A percentile compares a stretch with the other conserved stretches of the same genome.
These are phyloP conservation scores for Bombus affinis DNA, from an alignment of 1,140 invertebrate genomes.

Conservation along the genomic window DNA sequence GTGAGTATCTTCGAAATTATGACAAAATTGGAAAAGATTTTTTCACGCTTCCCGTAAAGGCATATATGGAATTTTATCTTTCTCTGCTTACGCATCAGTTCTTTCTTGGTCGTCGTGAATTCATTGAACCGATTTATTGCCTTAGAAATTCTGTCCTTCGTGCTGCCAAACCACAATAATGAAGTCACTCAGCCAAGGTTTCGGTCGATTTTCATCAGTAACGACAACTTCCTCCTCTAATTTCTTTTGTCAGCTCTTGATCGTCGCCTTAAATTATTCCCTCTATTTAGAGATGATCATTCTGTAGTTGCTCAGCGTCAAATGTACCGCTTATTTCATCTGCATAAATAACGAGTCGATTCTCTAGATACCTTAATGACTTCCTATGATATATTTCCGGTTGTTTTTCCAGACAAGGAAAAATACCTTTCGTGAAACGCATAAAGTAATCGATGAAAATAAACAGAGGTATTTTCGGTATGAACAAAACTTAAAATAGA, in stretches of 20 bases:
- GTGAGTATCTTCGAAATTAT: neutral
- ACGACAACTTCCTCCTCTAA: constrained; percentile 21
- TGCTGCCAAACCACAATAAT: constrained; percentile 67
- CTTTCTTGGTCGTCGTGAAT: constrained; percentile 49
- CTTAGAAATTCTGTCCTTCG: constrained; percentile 69
- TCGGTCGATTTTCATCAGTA: constrained; percentile 37
- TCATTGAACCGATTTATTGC: constrained; percentile 49
- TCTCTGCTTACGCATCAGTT: neutral
- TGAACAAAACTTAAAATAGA: too few species aligned
- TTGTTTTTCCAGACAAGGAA: too few species aligned
- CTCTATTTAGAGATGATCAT: neutral
- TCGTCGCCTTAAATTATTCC: too few species aligned
- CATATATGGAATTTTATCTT: neutral
- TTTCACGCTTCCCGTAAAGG: too few species aligned
- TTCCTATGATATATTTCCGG: neutral
- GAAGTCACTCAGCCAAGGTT: constrained; percentile 73
- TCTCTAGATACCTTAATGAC: neutral
- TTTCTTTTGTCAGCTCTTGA: neutral
- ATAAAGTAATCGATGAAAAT: too few species aligned
- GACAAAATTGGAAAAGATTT: neutral
- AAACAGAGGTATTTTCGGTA: too few species aligned
- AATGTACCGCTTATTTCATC: neutral
- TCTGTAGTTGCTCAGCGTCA: neutral
- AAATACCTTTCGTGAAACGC: too few species aligned
- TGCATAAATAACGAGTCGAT: neutral